Percentiles rank a stretch among this genome's conserved stretches.
Conservation (phyloP, 2,113 vertebrate species). For the Phocoena phocoena region DNA sequence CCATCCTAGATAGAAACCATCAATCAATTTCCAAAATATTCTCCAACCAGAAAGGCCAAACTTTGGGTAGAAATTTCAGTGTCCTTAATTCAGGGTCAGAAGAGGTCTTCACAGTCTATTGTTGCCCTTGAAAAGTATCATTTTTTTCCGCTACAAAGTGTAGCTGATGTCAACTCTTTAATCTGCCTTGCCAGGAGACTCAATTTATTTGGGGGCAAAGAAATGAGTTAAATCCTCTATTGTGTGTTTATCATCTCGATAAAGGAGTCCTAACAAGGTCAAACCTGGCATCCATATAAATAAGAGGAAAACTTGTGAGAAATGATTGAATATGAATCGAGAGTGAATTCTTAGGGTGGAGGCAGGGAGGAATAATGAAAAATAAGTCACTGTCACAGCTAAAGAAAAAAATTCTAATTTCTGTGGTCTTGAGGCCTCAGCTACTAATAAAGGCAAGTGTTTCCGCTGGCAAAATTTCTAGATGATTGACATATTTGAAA, state of each 20-base stretch:
- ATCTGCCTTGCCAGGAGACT: not conserved
- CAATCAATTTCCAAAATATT: not conserved
- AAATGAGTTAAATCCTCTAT: not conserved
- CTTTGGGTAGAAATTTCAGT: not conserved
- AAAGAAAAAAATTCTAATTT: constrained; percentile 13
- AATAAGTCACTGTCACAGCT: not conserved
- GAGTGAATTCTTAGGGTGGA: not conserved
- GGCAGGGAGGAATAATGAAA: not conserved
- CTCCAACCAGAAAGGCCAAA: not conserved
- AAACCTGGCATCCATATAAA: not conserved
- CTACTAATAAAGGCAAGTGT: not conserved
- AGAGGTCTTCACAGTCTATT: not conserved
- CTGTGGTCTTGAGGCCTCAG: not conserved
- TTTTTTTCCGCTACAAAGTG: not conserved
- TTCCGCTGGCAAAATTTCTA: not conserved
- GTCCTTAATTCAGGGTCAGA: not conserved
- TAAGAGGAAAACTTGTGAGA: not conserved
- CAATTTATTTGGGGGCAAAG: constrained; percentile 11
- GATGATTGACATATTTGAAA: not conserved
- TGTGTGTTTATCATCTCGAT: not conserved
- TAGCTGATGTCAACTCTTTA: not conserved
- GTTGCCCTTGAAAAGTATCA: not conserved
- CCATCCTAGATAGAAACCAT: not conserved
- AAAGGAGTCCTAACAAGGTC: constrained; percentile 2
- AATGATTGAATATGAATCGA: not conserved